Evolutionary conservation across 2,113 vertebrate genomes (phyloP).

Genomic region (Pristiophorus japonicus): DNA sequence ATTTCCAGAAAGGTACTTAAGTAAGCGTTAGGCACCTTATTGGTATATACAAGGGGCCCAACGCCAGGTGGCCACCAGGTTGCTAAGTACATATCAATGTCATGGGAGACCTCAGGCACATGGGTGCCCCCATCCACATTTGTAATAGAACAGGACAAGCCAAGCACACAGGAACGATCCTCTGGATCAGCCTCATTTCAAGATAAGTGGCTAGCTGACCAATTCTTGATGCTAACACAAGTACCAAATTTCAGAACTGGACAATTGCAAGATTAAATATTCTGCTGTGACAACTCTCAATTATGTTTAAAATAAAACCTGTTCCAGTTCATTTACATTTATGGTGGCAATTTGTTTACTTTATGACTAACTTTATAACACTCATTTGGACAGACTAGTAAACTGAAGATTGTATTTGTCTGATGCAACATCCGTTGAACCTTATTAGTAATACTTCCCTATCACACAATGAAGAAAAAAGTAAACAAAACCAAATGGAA

Average conservation of each 20-base stretch:
- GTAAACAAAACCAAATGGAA: conserved; percentile 22
- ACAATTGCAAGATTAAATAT: background rate
- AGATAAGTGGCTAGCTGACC: background rate
- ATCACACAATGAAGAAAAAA: background rate
- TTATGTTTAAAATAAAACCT: background rate
- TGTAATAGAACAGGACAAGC: background rate
- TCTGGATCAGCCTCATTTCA: background rate
- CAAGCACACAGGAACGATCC: background rate
- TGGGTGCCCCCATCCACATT: background rate
- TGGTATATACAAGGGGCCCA: too few relatives aligned
- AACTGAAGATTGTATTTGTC: background rate
- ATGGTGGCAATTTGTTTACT: background rate
- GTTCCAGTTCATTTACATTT: background rate
- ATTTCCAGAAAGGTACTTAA: background rate
- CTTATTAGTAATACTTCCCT: background rate
- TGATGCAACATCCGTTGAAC: background rate
- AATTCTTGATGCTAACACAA: background rate
- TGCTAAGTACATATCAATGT: background rate
- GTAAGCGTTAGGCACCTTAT: background rate
- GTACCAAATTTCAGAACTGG: background rate
- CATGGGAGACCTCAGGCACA: background rate
- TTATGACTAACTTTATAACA: background rate
- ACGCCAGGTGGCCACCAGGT: background rate
- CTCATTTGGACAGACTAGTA: background rate
- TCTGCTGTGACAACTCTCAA: background rate